Conservation (phyloP, 2,113 vertebrate genomes). For the Addax nasomaculatus region DNA sequence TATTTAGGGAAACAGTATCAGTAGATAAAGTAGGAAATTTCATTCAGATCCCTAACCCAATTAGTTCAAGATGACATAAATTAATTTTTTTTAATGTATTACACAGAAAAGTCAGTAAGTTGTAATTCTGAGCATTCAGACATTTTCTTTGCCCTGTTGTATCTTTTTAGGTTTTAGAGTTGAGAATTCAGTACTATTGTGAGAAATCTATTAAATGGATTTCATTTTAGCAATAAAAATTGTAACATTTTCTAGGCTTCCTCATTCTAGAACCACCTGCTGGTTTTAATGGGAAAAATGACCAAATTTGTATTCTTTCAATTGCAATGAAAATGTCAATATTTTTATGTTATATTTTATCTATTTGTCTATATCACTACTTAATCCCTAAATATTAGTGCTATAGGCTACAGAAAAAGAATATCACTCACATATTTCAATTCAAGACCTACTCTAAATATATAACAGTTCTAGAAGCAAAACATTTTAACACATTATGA, state of each 20-base stretch:
- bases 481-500: slow-evolving; percentile 35
- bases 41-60: background rate
- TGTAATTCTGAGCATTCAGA: background rate
- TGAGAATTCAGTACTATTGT: background rate
- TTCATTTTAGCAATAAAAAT: slow-evolving; percentile 43
- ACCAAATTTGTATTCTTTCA: slow-evolving; percentile 27
- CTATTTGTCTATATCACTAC: slow-evolving; percentile 42
- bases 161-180: background rate
- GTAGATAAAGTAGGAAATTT: background rate
- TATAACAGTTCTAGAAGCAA: slow-evolving; percentile 39
- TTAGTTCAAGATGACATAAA: background rate
- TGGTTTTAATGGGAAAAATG: slow-evolving; percentile 53
- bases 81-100: background rate
- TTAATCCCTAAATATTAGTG: slow-evolving; percentile 41
- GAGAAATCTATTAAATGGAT: background rate
- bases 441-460: slow-evolving; percentile 25
- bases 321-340: slow-evolving; percentile 45
- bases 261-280: slow-evolving; percentile 47
- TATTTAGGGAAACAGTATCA: background rate
- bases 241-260: background rate
- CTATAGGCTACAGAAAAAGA: slow-evolving; percentile 35
- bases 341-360: slow-evolving; percentile 51
- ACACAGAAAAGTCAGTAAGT: background rate
- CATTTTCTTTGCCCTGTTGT: background rate
- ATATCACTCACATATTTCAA: slow-evolving; percentile 40